Evolutionary conservation across 53 echinoderm and acorn worm genomes (phyloP), one percentile per base, ranked within the genome.

Genomic region (Echinarachnius parma): DNA sequence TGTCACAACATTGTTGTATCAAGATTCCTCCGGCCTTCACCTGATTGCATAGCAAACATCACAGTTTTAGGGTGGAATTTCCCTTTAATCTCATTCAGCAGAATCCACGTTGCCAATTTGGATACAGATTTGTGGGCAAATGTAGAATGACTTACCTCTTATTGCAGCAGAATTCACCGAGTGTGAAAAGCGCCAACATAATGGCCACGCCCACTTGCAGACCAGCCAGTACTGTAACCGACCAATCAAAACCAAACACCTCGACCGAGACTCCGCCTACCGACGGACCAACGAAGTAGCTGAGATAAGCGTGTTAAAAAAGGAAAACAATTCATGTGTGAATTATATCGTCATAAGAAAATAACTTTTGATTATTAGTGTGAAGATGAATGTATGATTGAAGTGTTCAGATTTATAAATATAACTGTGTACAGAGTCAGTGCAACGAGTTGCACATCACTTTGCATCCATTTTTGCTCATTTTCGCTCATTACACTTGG

Each of bases 281-380:
- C 2, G 67, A 42, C 18, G 80, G 86, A n/a, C 86, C 86, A 1
- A 81, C 53, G 23, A 86, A 82, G n/a, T 71, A 52, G 53, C 82
- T 82, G 65, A 3, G 15, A 27, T n/a, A n/a, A n/a, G n/a, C n/a
- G n/a, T n/a, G n/a, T n/a, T n/a, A n/a, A n/a, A n/a, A n/a, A n/a
- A n/a, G n/a, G n/a, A n/a, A n/a, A n/a, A n/a, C n/a, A n/a, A n/a
- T n/a, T n/a, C n/a, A n/a, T n/a, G n/a, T n/a, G n/a, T n/a, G n/a
- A n/a, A n/a, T n/a, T n/a, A n/a, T n/a, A n/a, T n/a, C n/a, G n/a
- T n/a, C n/a, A n/a, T n/a, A n/a, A n/a, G n/a, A n/a, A n/a, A n/a
- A n/a, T n/a, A n/a, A n/a, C n/a, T n/a, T n/a, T n/a, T n/a, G n/a
- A n/a, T n/a, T n/a, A n/a, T n/a, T n/a, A n/a, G n/a, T n/a, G n/a